Evolutionary conservation across 92 coral and sea anemone genomes (phyloP).

Genomic region (Chrysogorgia sp.): DNA sequence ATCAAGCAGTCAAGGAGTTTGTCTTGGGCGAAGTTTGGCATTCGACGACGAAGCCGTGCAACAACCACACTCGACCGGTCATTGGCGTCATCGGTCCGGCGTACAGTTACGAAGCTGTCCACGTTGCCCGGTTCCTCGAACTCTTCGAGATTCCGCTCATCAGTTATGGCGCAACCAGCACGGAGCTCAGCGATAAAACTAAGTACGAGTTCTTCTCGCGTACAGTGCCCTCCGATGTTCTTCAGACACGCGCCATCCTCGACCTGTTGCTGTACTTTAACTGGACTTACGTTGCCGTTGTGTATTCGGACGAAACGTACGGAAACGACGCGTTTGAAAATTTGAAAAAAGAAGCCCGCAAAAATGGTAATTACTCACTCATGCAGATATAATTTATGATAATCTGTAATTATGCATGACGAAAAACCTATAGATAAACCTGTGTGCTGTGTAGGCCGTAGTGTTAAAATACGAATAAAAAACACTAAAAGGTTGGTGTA

Average conservation of each 20-base stretch:
- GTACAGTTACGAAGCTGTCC: conserved; percentile 18
- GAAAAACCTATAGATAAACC: no score
- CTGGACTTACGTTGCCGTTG: conserved; percentile 86
- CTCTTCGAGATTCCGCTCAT: conserved; percentile 73
- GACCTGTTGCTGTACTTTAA: conserved; percentile 74
- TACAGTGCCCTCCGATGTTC: conserved; percentile 83
- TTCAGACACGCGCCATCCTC: conserved; percentile 80
- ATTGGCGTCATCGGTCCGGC: conserved; percentile 13
- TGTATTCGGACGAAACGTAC: conserved; percentile 81
- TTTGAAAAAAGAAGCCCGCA: conserved; percentile 62
- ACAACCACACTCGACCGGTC: background rate
- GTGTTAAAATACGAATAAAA: no score
- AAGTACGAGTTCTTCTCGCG: conserved; percentile 85
- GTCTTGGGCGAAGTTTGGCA: background rate
- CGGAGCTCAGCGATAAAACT: conserved; percentile 82
- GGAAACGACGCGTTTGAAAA: conserved; percentile 74
- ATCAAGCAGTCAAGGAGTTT: conserved; percentile 62
- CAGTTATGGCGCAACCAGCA: conserved; percentile 85
- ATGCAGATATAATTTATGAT: no score
- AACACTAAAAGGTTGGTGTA: no score
- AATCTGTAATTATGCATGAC: no score
- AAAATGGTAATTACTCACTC: conserved; percentile 75
- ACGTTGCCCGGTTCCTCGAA: background rate
- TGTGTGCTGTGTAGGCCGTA: no score
- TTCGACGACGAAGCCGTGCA: background rate